These are phyloP conservation scores for Phymorhynchus buccinoides DNA, from an alignment of 1,140 invertebrate species.

Conservation along the genomic window DNA sequence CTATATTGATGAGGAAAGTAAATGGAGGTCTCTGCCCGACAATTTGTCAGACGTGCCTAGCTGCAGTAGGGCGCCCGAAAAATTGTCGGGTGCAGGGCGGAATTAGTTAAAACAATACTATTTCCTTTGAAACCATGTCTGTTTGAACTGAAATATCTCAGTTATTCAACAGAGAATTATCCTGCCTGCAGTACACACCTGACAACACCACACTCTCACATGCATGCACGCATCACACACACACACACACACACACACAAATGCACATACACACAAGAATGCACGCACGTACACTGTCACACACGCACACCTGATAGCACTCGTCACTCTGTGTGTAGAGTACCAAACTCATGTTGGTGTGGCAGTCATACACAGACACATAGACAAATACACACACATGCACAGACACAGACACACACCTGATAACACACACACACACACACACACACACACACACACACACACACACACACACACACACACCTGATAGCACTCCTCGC, in stretches of 20 bases:
- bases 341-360: constrained; percentile 18
- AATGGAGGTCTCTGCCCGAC: too few species aligned
- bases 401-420: background rate
- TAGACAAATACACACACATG: constrained; percentile 47
- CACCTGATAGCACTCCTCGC: constrained; percentile 55
- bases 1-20: too few species aligned
- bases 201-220: constrained; percentile 24
- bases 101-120: too few species aligned
- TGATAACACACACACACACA: background rate
- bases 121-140: too few species aligned
- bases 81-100: too few species aligned
- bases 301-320: constrained; percentile 50
- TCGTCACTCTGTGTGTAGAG: constrained; percentile 47
- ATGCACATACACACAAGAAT: background rate
- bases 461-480: background rate
- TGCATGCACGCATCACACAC: background rate
- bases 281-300: background rate
- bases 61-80: too few species aligned
- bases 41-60: too few species aligned
- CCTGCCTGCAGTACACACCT: too few species aligned
- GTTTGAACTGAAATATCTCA: too few species aligned
- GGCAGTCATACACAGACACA: constrained; percentile 44
- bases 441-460: background rate
- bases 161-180: too few species aligned
- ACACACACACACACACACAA: background rate